Conservation (phyloP, 92 coral and sea anemone genomes). For the Anthopleura xanthogrammica region DNA sequence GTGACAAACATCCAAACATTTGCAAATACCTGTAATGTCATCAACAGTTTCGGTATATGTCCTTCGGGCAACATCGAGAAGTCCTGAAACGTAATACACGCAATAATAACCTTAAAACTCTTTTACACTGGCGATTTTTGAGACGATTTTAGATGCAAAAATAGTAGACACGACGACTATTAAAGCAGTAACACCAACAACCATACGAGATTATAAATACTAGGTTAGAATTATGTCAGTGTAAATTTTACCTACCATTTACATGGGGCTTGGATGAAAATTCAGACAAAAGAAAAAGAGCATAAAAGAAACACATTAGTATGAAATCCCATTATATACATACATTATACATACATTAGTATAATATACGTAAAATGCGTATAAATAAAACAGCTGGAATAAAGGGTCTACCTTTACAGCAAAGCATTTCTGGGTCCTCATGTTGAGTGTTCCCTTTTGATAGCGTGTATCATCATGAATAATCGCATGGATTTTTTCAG, state of each 20-base stretch:
- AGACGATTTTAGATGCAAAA: too few species aligned
- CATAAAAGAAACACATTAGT: neutral
- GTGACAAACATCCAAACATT: too few species aligned
- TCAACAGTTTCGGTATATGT: constrained; percentile 98
- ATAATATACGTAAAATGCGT: neutral
- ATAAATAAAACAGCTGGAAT: too few species aligned
- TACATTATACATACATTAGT: neutral
- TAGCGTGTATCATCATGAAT: constrained; percentile 97
- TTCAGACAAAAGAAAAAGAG: constrained; percentile 10
- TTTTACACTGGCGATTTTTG: too few species aligned
- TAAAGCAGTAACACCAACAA: too few species aligned
- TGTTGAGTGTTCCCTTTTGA: constrained; percentile 94
- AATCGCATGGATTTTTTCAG: constrained; percentile 87
- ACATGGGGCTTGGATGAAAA: constrained; percentile 66
- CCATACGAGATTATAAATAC: neutral
- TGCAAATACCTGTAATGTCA: constrained; percentile 80
- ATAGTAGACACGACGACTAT: too few species aligned
- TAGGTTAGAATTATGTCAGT: too few species aligned
- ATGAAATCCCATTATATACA: neutral
- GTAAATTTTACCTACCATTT: constrained; percentile 55
- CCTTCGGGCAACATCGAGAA: constrained; percentile 94
- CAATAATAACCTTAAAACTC: too few species aligned
- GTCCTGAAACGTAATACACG: constrained; percentile 44
- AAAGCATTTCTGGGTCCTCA: constrained; percentile 99
- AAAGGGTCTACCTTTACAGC: constrained; percentile 77